These are phyloP conservation scores for Gymnosoma rotundatum DNA, from an alignment of 2,888 invertebrate genomes.

Conservation along the genomic window DNA sequence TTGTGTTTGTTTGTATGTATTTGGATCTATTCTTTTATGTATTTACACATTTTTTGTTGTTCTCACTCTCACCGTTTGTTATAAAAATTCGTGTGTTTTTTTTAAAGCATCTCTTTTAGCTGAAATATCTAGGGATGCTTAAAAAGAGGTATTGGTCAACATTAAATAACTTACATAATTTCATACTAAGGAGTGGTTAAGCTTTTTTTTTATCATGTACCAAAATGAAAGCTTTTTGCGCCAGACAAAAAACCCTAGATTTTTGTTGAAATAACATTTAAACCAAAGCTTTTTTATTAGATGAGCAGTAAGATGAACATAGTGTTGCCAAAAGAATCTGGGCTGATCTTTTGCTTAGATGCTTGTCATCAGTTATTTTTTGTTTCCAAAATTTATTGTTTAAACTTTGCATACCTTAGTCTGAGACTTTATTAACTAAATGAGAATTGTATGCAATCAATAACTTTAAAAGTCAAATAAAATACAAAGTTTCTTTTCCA, in stretches of 20 bases:
- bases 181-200: constrained; percentile 68
- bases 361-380: no score
- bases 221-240: constrained; percentile 61
- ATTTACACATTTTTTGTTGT: constrained; percentile 9
- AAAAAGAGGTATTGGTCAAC: constrained; percentile 64
- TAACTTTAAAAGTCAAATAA: no score
- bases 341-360: no score
- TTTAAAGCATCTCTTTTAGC: constrained; percentile 59
- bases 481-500: no score
- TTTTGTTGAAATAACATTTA: constrained; percentile 47
- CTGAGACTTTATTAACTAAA: no score
- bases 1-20: background rate
- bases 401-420: no score
- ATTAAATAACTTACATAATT: constrained; percentile 69
- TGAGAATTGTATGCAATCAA: no score
- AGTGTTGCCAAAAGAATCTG: constrained; percentile 26
- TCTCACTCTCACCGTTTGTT: constrained; percentile 32
- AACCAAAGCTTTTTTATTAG: constrained; percentile 46
- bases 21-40: background rate
- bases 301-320: constrained; percentile 20
- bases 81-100: constrained; percentile 21
- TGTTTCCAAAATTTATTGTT: no score
- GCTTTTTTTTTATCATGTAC: constrained; percentile 53
- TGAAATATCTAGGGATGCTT: constrained; percentile 68
- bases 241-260: constrained; percentile 64